Conservation (phyloP, 2,113 vertebrate species). For the Tupaia tana region DNA sequence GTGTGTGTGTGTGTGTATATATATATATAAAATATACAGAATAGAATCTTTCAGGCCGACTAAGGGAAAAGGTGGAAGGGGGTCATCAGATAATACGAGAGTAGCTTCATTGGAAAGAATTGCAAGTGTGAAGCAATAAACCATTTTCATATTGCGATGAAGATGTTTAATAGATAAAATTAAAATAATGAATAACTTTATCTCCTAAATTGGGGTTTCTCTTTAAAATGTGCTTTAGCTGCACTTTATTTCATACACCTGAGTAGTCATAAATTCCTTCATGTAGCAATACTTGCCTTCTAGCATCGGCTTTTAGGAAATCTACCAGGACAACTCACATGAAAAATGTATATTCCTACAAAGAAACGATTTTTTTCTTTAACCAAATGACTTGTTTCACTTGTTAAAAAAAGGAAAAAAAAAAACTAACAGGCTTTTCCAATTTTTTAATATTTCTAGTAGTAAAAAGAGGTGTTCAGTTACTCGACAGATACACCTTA, state of each 20-base stretch:
- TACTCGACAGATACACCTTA: constrained; percentile 77
- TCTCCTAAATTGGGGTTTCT: constrained; percentile 33
- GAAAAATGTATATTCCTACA: constrained; percentile 84
- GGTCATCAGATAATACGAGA: neutral
- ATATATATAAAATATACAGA: neutral
- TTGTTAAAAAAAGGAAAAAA: constrained; percentile 65
- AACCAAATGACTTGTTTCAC: constrained; percentile 78
- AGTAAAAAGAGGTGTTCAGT: constrained; percentile 80
- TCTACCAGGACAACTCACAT: constrained; percentile 76
- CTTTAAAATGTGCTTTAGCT: constrained; percentile 15
- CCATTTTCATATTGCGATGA: constrained; percentile 1
- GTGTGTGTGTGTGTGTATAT: neutral
- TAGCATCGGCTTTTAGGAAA: constrained; percentile 81
- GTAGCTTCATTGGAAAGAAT: constrained; percentile 16
- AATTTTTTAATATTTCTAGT: constrained; percentile 77
- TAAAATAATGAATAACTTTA: constrained; percentile 44
- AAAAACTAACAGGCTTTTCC: constrained; percentile 81
- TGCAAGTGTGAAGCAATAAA: neutral
- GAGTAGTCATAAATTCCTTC: constrained; percentile 68
- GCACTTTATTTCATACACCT: constrained; percentile 56
- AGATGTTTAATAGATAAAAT: constrained; percentile 59
- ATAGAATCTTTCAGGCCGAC: constrained; percentile 15
- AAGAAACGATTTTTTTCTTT: constrained; percentile 63
- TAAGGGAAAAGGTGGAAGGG: neutral
- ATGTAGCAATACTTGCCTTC: constrained; percentile 66